Conservation (phyloP, 1,140 invertebrate genomes). For the Heliconius congener region DNA sequence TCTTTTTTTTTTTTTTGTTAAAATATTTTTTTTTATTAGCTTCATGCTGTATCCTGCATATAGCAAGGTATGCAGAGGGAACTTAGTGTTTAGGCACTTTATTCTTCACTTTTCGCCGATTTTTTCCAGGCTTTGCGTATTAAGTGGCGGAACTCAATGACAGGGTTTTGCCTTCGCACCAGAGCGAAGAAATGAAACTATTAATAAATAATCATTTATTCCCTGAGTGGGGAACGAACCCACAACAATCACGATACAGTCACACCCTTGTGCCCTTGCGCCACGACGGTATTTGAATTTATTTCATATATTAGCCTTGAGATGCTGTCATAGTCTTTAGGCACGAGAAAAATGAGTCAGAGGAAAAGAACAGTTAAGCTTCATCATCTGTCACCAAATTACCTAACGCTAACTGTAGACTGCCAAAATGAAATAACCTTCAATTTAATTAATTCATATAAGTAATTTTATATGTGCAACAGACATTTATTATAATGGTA, state of each 20-base stretch:
- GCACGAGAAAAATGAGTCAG: conserved; percentile 54
- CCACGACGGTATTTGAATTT: background rate
- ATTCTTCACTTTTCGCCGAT: too few species aligned
- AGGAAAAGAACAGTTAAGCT: conserved; percentile 65
- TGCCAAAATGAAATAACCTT: conserved; percentile 41
- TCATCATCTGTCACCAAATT: conserved; percentile 55
- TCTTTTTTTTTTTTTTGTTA: background rate
- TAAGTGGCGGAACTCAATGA: too few species aligned
- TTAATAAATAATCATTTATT: too few species aligned
- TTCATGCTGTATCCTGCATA: background rate
- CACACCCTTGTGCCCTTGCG: too few species aligned
- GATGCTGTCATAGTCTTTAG: conserved; percentile 41
- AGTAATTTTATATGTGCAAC: conserved; percentile 2
- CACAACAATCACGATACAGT: too few species aligned
- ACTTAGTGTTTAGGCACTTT: too few species aligned
- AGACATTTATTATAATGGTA: background rate
- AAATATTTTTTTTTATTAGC: too few species aligned
- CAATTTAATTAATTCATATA: conserved; percentile 35
- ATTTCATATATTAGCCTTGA: background rate
- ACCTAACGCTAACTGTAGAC: conserved; percentile 41
- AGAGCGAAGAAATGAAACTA: too few species aligned
- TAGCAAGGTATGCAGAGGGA: too few species aligned
- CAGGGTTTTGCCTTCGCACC: too few species aligned
- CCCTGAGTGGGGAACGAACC: too few species aligned
- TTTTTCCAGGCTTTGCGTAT: too few species aligned